Base-by-base conservation (phyloP, 2,888 invertebrate genomes). In the Thereva nobilitata region DNA sequence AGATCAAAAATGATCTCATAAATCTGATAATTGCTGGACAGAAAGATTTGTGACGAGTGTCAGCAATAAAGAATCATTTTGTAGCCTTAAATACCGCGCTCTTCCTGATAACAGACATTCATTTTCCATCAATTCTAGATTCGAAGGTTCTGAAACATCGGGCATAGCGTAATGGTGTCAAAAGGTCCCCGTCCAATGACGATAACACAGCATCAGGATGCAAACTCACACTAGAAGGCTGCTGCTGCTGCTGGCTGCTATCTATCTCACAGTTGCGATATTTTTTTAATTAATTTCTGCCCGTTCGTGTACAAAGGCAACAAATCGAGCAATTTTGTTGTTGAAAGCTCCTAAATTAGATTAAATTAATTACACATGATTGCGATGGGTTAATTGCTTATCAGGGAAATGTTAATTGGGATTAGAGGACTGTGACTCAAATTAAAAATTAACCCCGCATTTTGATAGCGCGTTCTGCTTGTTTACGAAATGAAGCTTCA, bases 401-500 rank as follows among this genome's bases (percentile, higher is more conserved):
- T 65, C 65, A 65, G 47, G 10, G 54, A 54, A 65, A 55, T 56
- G 65, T 65, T 65, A 65, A 65, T 65, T 65, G 65, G 65, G 65
- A 65, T 65, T 65, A 65, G 65, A 65, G 65, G 65, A 65, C 65
- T 65, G 56, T 55, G 49, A 56, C 56, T 56, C 56, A 56, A 65
- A 65, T 65, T 65, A 65, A 65, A 65, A 65, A 65, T 65, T 65
- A 65, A 65, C 65, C 56, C 41, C 38, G 40, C 23, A 35, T 3
- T 7, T 8, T 7, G 61, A 61, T 61, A 61, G 50, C 5, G 34
- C 8, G 8, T 4, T 38, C 40, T 40, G 10, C 40, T 50, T 61
- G 50, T 61, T 61, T 61, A 61, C 50, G 50, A 45, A 50, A 23
- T 50, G 50, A 61, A 50, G 49, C 50, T 61, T 50, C 61, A 50